These are phyloP conservation scores for Perizoma flavofasciatum DNA, from an alignment of 2,888 invertebrate genomes.

Conservation along the genomic window DNA sequence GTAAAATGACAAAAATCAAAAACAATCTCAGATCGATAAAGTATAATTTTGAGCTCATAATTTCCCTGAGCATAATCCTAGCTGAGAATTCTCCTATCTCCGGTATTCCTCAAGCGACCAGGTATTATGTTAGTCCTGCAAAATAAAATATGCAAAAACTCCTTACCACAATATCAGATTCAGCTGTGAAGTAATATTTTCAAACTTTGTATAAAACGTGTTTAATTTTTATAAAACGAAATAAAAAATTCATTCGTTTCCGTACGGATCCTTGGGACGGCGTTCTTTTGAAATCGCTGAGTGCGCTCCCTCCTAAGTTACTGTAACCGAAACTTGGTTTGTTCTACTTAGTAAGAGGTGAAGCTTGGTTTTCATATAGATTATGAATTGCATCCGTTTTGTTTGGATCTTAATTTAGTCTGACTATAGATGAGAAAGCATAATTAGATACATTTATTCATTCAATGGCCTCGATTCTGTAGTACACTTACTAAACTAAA, in stretches of 20 bases:
- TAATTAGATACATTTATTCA: too few relatives aligned
- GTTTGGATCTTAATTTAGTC: neutral
- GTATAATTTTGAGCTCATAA: too few relatives aligned
- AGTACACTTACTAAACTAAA: too few relatives aligned
- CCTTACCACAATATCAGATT: conserved; percentile 19
- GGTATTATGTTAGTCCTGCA: neutral
- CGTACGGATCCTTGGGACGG: conserved; percentile 9
- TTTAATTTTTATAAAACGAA: conserved; percentile 12
- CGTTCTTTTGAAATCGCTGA: conserved; percentile 9
- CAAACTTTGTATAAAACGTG: conserved; percentile 17
- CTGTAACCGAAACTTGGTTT: conserved; percentile 9
- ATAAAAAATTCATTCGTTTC: conserved; percentile 22
- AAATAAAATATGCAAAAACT: conserved; percentile 24
- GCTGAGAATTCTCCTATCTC: neutral
- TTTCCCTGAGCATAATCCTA: too few relatives aligned
- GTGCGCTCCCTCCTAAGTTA: conserved; percentile 14
- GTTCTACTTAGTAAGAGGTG: neutral
- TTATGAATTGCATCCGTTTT: conserved; percentile 7
- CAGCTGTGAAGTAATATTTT: conserved; percentile 9
- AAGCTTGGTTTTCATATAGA: neutral
- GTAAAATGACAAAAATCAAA: too few relatives aligned
- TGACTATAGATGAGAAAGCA: too few relatives aligned
- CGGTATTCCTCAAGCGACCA: conserved; percentile 5
- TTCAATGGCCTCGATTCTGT: too few relatives aligned
- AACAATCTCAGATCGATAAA: too few relatives aligned